Base-by-base conservation (phyloP, 1,140 invertebrate genomes). In the Pachypsylla venusta region DNA sequence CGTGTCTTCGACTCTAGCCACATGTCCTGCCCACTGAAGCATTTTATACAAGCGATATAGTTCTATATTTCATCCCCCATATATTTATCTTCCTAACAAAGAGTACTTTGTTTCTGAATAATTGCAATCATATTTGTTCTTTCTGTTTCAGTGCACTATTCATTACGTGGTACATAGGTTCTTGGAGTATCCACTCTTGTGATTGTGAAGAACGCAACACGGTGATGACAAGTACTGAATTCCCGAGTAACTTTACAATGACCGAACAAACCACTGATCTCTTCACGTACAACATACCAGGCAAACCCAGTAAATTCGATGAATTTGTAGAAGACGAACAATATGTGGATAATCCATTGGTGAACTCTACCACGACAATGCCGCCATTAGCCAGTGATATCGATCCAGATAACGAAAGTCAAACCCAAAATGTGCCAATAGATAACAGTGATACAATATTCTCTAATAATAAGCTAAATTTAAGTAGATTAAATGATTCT, bases 261-360 rank as follows among this genome's bases (percentile, higher is more conserved):
- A 48, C 42, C 4, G 42, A 48, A 5, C n/a, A 48, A 3, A 48
- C 42, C 5, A 48, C 42, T 4, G 42, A 48, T 19, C 42, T 48
- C 16, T 48, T 48, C 42, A 48, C 16, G 7, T 48, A 48, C 42
- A 48, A 48, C n/a, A 48, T n/a, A 19, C 42, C 42, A 48, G 27
- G 30, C 2, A 65, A 66, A 35, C 64, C 64, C 3, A 66, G 64
- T 39, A 66, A 66, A 58, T 66, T 66, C 39, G 64, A 66, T 57
- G 64, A 64, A 14, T 61, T 64, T 28, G 62, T 66, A 16, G 63
- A 66, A 12, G 64, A 66, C 19, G 60, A 60, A 35, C 62, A 63
- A 42, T 63, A 63, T 48, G 62, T 63, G 39, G 62, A 63, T 35
- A 61, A 61, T 1, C 62, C 62, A 40, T 26, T 63, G 39, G 28